phyloP scores from a whole-genome alignment of 2,113 vertebrate species.

The Vidua chalybeata region DNA sequence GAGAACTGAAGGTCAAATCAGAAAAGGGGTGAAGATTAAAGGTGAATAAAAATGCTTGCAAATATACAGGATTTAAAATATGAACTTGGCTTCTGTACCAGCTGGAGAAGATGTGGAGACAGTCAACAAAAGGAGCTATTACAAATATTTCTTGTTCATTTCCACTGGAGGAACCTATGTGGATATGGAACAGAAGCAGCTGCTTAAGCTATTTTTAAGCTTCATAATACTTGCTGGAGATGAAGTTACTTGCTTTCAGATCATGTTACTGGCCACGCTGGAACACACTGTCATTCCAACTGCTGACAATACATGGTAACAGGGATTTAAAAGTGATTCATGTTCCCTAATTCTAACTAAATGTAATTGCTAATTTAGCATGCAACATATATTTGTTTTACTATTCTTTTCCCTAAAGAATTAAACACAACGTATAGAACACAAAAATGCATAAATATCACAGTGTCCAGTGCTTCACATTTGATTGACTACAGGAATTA shows the following conservation, averaged over 20 bases:
- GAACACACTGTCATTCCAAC: neutral
- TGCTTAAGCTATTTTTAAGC: slow-evolving; percentile 7
- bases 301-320: neutral
- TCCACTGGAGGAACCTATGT: neutral
- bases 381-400: neutral
- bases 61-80: neutral
- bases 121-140: neutral
- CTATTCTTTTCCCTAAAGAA: neutral
- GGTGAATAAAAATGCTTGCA: neutral
- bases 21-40: neutral
- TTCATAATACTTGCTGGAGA: neutral
- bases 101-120: neutral
- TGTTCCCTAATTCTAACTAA: neutral
- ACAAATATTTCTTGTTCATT: neutral
- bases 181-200: neutral
- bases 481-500: neutral
- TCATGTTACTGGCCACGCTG: neutral
- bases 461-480: neutral
- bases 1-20: neutral
- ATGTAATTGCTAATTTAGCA: neutral
- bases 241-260: neutral
- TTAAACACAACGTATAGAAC: neutral
- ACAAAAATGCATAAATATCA: neutral
- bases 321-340: neutral
- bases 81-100: neutral